A percentile compares a stretch with the other conserved stretches of the same genome.
Conservation (phyloP, 2,797 vertebrate species). For the Otus scops region DNA sequence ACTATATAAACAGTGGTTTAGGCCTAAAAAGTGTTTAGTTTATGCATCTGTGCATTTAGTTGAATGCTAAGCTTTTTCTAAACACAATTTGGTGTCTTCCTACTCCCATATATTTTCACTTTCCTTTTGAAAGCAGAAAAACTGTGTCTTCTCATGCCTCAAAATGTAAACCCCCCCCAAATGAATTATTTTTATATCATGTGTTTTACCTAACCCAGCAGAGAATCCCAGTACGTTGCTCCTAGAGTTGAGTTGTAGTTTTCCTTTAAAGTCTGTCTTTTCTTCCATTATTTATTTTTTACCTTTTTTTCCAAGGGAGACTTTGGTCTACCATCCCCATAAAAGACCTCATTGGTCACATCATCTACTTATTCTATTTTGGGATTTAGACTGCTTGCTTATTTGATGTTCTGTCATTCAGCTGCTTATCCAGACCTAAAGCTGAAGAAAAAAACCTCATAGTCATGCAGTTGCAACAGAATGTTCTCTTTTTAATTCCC, state of each 20-base stretch:
- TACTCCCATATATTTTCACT: slow-evolving; percentile 51
- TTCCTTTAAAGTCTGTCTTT: background rate
- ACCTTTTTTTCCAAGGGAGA: background rate
- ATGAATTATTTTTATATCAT: background rate
- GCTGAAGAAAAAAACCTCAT: background rate
- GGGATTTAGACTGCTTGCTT: background rate
- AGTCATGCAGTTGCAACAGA: background rate
- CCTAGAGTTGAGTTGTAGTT: background rate
- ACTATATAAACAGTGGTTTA: slow-evolving; percentile 41
- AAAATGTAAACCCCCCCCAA: background rate
- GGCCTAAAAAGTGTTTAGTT: slow-evolving; percentile 52
- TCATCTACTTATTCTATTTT: background rate
- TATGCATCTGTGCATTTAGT: slow-evolving; percentile 59
- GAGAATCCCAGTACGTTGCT: background rate
- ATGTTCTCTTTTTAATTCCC: background rate
- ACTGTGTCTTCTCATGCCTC: slow-evolving; percentile 25
- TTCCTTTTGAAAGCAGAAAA: slow-evolving; percentile 54
- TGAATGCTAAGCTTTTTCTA: slow-evolving; percentile 36
- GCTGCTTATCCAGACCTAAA: background rate
- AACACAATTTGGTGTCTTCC: slow-evolving; percentile 42
- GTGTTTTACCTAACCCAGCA: background rate
- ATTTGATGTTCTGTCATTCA: background rate
- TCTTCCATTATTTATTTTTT: background rate
- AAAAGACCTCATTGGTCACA: background rate
- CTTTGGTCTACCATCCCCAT: background rate